Percentiles rank a stretch among this genome's conserved stretches.
Evolutionary conservation across 2,113 vertebrate genomes (phyloP).

Genomic region (Pao palembangensis): DNA sequence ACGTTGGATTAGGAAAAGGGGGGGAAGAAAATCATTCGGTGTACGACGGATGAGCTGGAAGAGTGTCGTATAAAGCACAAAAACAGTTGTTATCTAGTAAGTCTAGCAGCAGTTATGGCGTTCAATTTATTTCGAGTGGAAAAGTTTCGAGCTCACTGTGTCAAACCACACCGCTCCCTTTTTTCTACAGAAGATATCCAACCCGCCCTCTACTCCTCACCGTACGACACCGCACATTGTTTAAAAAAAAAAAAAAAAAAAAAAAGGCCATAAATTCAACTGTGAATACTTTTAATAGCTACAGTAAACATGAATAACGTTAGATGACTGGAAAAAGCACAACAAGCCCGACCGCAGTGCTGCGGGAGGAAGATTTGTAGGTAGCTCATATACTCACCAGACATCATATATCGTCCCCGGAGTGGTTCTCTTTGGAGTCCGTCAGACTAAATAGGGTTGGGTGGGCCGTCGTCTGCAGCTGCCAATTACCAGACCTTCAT

Average conservation of each 20-base stretch:
- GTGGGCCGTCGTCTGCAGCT: conserved; percentile 53
- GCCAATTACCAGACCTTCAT: conserved; percentile 54
- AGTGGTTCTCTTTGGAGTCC: conserved; percentile 35
- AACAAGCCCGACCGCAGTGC: conserved; percentile 67
- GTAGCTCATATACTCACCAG: conserved; percentile 71
- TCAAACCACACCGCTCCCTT: conserved; percentile 68
- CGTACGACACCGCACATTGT: conserved; percentile 8
- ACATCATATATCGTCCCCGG: conserved; percentile 29
- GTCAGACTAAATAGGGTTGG: conserved; percentile 55
- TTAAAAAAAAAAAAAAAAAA: background rate
- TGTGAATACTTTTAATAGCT: conserved; percentile 36
- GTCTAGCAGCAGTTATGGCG: conserved; percentile 66
- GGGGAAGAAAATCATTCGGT: conserved; percentile 13
- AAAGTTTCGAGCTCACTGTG: conserved; percentile 72
- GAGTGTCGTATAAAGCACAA: background rate
- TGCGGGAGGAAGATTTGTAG: conserved; percentile 68
- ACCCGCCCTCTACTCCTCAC: conserved; percentile 36
- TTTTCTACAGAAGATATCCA: conserved; percentile 48
- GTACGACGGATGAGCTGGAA: conserved; percentile 19
- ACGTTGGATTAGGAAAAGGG: conserved; percentile 21
- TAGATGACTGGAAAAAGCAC: too few relatives aligned
- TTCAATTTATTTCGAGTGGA: conserved; percentile 69
- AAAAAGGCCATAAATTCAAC: conserved; percentile 3
- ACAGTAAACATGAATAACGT: conserved; percentile 54
- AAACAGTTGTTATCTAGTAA: conserved; percentile 44